A percentile compares a stretch with the other conserved stretches of the same genome.
Evolutionary conservation across 2,888 invertebrate species (phyloP).

Genomic region (Acanthosepion esculentum): DNA sequence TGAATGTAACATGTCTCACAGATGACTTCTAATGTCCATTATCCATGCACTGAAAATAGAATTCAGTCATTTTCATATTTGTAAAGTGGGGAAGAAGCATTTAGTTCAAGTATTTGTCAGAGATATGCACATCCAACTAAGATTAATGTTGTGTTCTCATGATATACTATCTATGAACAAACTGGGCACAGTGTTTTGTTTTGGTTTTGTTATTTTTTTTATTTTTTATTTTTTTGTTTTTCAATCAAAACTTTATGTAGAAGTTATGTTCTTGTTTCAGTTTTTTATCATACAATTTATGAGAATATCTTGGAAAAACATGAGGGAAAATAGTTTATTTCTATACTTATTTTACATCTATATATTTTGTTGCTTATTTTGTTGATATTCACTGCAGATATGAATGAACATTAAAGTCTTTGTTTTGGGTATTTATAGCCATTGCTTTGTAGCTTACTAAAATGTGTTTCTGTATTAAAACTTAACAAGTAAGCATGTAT

Average conservation of each 20-base stretch:
- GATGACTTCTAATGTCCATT: neutral
- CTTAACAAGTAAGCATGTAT: slow-evolving; percentile 17
- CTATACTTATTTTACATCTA: neutral
- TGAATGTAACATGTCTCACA: neutral
- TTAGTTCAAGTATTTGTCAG: neutral
- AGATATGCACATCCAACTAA: neutral
- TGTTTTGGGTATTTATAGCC: neutral
- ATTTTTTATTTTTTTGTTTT: neutral
- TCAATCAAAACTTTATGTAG: neutral
- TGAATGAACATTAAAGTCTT: slow-evolving; percentile 1
- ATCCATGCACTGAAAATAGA: neutral
- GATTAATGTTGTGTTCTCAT: neutral
- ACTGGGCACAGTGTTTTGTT: neutral
- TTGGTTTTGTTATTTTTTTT: neutral
- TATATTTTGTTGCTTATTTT: neutral
- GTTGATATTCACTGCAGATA: neutral
- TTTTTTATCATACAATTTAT: neutral
- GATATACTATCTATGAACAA: neutral
- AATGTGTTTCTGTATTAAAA: neutral
- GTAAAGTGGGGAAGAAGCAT: neutral
- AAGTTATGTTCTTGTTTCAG: neutral
- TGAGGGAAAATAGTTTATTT: neutral
- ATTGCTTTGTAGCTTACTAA: neutral
- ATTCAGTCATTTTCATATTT: neutral
- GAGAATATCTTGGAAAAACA: neutral